Conservation (phyloP, 2,113 vertebrate species). For the Puffinus mauretanicus region DNA sequence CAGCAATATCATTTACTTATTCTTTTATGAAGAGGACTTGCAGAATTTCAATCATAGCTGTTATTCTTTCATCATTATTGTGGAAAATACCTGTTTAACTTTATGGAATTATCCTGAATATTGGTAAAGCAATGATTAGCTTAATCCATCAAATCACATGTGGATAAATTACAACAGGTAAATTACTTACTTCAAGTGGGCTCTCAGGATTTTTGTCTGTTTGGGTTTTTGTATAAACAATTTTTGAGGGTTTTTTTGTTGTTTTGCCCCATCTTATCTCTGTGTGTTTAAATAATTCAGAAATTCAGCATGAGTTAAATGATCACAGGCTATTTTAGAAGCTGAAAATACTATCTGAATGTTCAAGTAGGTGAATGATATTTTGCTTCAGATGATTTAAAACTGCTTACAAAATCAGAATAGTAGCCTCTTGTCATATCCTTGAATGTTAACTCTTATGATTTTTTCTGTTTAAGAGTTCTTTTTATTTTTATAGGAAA, state of each 20-base stretch:
- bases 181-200: background rate
- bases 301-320: background rate
- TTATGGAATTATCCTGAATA: background rate
- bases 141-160: background rate
- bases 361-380: background rate
- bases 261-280: background rate
- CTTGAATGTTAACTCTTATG: slow-evolving; percentile 37
- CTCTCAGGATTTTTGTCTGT: background rate
- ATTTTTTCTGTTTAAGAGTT: slow-evolving; percentile 30
- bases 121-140: background rate
- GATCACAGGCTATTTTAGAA: background rate
- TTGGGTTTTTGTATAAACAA: background rate
- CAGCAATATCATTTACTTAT: background rate
- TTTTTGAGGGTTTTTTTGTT: background rate
- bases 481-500: slow-evolving; percentile 38
- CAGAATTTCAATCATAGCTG: background rate
- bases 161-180: background rate
- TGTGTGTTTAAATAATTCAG: background rate
- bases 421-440: slow-evolving; percentile 27
- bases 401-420: background rate
- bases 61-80: background rate
- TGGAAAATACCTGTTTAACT: background rate
- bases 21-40: background rate
- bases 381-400: slow-evolving; percentile 5
- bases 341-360: background rate